Conservation (phyloP, 2,797 vertebrate species). For the Sparidentex hasta region DNA sequence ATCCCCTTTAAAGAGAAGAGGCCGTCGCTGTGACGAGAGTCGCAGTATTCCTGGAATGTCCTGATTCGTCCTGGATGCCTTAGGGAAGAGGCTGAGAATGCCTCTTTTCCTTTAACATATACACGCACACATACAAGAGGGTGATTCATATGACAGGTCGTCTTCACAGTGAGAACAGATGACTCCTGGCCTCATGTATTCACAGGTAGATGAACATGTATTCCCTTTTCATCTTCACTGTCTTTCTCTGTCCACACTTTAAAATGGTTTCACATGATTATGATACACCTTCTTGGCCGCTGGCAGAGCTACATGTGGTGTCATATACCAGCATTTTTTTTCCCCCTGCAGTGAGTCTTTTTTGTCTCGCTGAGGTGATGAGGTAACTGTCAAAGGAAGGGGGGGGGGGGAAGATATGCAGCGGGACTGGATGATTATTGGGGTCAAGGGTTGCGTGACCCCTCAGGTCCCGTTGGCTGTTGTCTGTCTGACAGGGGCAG, state of each 20-base stretch:
- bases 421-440: constrained; percentile 48
- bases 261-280: constrained; percentile 34
- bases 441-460: constrained; percentile 58
- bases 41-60: constrained; percentile 77
- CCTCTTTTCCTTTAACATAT: constrained; percentile 25
- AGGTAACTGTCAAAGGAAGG: constrained; percentile 21
- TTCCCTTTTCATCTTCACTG: constrained; percentile 36
- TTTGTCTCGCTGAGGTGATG: constrained; percentile 24
- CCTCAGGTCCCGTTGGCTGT: constrained; percentile 48
- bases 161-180: constrained; percentile 41
- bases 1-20: constrained; percentile 41
- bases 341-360: constrained; percentile 19
- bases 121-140: constrained; percentile 28
- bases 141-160: constrained; percentile 44
- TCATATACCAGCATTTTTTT: neutral
- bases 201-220: constrained; percentile 22
- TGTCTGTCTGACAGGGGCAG: constrained; percentile 57
- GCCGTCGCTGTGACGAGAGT: constrained; percentile 61
- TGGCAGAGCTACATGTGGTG: neutral
- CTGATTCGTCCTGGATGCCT: constrained; percentile 59
- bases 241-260: constrained; percentile 13
- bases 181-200: constrained; percentile 39
- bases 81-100: constrained; percentile 60
- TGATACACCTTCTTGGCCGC: neutral
- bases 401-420: neutral